Evolutionary conservation across 2,888 invertebrate species (phyloP), one percentile per base, ranked within the genome.

Genomic region (Erynnis tages): DNA sequence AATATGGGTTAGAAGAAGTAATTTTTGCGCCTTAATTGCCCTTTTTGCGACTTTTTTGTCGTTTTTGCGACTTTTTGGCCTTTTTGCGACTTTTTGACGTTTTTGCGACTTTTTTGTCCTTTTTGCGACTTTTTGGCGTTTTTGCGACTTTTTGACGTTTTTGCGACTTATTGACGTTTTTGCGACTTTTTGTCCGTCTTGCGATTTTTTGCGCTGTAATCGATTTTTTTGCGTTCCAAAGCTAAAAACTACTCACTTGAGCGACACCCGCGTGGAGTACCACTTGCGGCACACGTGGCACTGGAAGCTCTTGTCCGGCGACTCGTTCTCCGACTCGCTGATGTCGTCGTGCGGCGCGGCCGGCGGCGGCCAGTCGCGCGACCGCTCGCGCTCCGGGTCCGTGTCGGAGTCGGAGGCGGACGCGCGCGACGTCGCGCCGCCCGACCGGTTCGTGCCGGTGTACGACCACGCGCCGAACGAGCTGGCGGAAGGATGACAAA

Each of bases 171-270:
- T n/a, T n/a, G n/a, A n/a, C n/a, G n/a, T n/a, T n/a, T n/a, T n/a
- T n/a, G n/a, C n/a, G n/a, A n/a, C n/a, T n/a, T n/a, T n/a, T n/a
- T n/a, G n/a, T n/a, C n/a, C n/a, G n/a, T n/a, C n/a, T n/a, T n/a
- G n/a, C n/a, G n/a, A n/a, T n/a, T n/a, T n/a, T n/a, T n/a, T n/a
- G n/a, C n/a, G n/a, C n/a, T n/a, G n/a, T n/a, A n/a, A n/a, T n/a
- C n/a, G n/a, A n/a, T n/a, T n/a, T n/a, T n/a, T n/a, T n/a, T n/a
- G n/a, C n/a, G n/a, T n/a, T n/a, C n/a, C n/a, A n/a, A n/a, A n/a
- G n/a, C n/a, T n/a, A n/a, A n/a, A n/a, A n/a, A n/a, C n/a, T n/a
- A 79, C 85, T 79, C 23, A 90, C 90, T 90, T 90, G 53, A 90
- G 71, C 0, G 90, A 89, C 4, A 90, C 89, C 7, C 80, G 57